These are phyloP conservation scores for Mus spretus DNA, from an alignment of 2,797 vertebrate genomes.

Conservation along the genomic window DNA sequence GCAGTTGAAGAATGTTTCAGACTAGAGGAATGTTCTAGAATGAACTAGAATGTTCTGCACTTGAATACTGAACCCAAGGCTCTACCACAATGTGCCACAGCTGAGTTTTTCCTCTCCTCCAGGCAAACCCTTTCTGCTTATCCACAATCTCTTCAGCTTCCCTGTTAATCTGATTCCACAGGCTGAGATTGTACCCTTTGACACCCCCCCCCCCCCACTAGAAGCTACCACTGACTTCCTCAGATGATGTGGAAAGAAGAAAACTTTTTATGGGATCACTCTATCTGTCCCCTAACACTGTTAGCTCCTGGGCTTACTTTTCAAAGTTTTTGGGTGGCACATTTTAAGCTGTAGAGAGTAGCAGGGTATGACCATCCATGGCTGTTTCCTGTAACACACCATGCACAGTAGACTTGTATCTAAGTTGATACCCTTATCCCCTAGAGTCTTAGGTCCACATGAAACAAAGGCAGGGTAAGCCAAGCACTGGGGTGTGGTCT, in stretches of 20 bases:
- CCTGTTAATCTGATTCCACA: not conserved
- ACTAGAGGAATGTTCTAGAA: not conserved
- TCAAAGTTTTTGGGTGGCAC: not conserved
- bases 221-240: not conserved
- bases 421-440: not conserved
- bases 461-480: not conserved
- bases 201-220: not conserved
- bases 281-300: not conserved
- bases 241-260: not conserved
- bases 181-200: not conserved
- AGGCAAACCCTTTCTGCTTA: not conserved
- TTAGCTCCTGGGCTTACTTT: not conserved
- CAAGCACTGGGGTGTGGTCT: too few relatives aligned
- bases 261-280: not conserved
- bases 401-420: not conserved
- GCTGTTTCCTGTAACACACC: not conserved
- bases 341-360: not conserved
- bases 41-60: not conserved
- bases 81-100: not conserved
- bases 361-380: accelerated
- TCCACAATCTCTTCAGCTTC: not conserved
- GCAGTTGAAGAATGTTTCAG: too few relatives aligned
- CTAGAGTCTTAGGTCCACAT: not conserved
- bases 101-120: not conserved
- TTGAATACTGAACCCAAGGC: conserved; percentile 3